Base-by-base conservation (phyloP, 1,140 invertebrate species). In the Idris sp. region DNA sequence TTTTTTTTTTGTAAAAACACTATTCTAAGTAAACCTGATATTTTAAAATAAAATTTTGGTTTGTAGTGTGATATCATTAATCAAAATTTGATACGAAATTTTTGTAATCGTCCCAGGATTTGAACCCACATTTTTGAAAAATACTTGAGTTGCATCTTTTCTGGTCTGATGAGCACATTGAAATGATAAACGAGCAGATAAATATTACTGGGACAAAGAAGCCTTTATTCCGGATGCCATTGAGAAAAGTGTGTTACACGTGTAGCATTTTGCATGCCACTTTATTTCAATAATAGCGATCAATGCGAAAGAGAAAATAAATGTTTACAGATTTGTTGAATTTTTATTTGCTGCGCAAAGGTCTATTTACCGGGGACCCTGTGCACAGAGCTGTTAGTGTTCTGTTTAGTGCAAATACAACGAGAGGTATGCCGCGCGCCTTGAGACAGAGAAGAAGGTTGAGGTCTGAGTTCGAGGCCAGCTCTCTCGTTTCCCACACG, bases 401-500 rank as follows among this genome's bases (percentile, higher is more conserved):
- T 72, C 43, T 53, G 69, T 46, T 53, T 38, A 15, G 31, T 53
- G 62, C 62, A 74, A 54, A 54, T 33, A 31, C n/a, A n/a, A n/a
- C n/a, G 33, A 33, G 54, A 54, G 53, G 26, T 33, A 56, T 44
- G 49, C 26, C 11, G 61, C 28, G 10, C 56, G 62, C 71, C 56
- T 68, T 61, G 62, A 68, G 72, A 54, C 30, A 31, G 51, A 64
- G 33, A 36, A 49, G 73, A 76, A 76, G 73, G 73, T 76, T 71
- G 73, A 76, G 73, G 73, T 71, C 73, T 71, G 73, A 71, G 73
- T 76, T 76, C 73, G 72, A 68, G 71, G 67, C 64, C 46, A 74
- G 74, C 40, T 74, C 74, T 58, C 48, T 53, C 65, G 65, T 65
- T 76, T 76, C 73, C 61, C 59, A 71, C 69, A 64, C 61, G 61